Base-by-base conservation (phyloP, 2,888 invertebrate genomes). In the Xanthostigma xanthostigma region DNA sequence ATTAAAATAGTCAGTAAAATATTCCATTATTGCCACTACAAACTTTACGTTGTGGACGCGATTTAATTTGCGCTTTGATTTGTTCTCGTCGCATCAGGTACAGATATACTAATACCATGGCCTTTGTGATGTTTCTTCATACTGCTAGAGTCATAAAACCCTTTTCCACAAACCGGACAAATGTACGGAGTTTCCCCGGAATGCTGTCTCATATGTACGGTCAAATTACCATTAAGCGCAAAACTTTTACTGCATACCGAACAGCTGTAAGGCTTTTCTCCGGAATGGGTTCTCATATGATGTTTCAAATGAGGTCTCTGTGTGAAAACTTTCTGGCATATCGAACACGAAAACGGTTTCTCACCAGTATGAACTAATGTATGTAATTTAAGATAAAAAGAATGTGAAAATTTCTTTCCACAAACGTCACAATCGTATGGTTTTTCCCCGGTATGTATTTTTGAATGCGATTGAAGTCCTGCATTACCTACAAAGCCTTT, bases 221-320 rank as follows among this genome's bases (percentile, higher is more conserved):
- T 53, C 59, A 64, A 57, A 6, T 64, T 63, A 6, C 63, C 62
- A 50, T 64, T 64, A 13, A 64, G 51, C 8, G 63, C 61, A 44
- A 64, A 64, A n/a, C 62, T 59, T 13, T 39, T 39, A 12, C 13
- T 13, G 34, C 61, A 60, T 3, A 40, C 9, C 9, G 48, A 54
- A 34, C 52, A 54, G 37, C 81, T 78, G 65, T 94, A 93, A 0
- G 94, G 94, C 50, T 92, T 74, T 64, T 94, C 93, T 27, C 92
- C 94, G 10, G 90, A 90, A 69, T 95, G 94, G n/a, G 94, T 95
- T 62, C 94, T 75, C 90, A 93, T 91, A 72, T 95, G 95, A 53
- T 94, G 94, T 48, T 94, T 95, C 46, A 95, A 90, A 62, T 56
- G 48, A 46, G 81, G 81, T 60, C 91, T 91, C 64, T 95, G 95